phyloP scores from a whole-genome alignment of 1,140 invertebrate species.

The Ceratosolen fusciceps region DNA sequence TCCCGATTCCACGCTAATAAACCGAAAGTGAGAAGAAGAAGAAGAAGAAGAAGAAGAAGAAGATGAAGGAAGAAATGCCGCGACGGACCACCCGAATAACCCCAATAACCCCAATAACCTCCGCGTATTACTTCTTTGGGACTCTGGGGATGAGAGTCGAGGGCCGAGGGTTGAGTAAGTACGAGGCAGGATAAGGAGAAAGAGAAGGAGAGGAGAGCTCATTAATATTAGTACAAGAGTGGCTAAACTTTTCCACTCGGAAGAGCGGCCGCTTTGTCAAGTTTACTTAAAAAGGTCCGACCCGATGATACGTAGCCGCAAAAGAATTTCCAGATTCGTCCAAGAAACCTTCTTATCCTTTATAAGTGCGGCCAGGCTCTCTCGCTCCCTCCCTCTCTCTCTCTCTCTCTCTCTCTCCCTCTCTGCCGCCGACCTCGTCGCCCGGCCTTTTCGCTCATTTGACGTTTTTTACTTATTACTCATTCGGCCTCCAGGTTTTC shows the following conservation, averaged over 20 bases:
- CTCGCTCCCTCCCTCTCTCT: too few species aligned
- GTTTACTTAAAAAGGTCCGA: constrained; percentile 6
- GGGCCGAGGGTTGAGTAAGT: neutral
- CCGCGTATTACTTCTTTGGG: too few species aligned
- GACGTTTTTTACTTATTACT: neutral
- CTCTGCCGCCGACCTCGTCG: too few species aligned
- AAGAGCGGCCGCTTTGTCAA: constrained; percentile 5
- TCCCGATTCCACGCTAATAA: neutral
- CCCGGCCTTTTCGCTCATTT: neutral
- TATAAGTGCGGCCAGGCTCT: neutral
- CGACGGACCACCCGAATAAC: too few species aligned
- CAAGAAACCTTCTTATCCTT: neutral
- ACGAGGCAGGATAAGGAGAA: too few species aligned
- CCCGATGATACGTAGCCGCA: constrained; percentile 12
- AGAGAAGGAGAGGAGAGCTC: constrained; percentile 1
- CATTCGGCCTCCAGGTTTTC: neutral
- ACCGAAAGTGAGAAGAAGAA: too few species aligned
- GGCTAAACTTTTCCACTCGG: constrained; percentile 21
- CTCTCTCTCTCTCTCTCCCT: too few species aligned
- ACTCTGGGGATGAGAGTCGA: too few species aligned
- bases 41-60: too few species aligned
- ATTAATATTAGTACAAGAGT: constrained; percentile 31
- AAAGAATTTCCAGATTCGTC: neutral
- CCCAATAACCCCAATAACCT: too few species aligned
- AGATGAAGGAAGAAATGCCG: neutral